phyloP scores from a whole-genome alignment of 2,797 vertebrate species.

The Tamandua tetradactyla region DNA sequence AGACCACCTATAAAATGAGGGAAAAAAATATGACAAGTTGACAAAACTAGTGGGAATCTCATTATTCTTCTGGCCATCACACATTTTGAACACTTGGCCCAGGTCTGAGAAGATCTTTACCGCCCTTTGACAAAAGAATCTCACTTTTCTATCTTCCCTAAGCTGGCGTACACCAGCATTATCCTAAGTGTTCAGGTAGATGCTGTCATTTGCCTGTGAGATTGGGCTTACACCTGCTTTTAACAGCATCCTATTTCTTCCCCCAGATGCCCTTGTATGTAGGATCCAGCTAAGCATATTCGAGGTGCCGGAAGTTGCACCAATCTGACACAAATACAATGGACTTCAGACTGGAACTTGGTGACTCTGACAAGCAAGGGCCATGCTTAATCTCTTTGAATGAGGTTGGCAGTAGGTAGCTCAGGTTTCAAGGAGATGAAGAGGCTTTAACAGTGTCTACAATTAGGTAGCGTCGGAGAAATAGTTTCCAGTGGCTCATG shows the following conservation, averaged over 20 bases:
- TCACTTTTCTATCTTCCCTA: not conserved
- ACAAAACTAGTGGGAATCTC: not conserved
- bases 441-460: not conserved
- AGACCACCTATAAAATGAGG: not conserved
- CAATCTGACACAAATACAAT: not conserved
- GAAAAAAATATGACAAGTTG: not conserved
- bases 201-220: not conserved
- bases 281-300: not conserved
- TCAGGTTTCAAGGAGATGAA: not conserved
- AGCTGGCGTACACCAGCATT: not conserved
- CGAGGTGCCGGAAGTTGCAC: not conserved
- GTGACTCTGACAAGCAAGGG: not conserved
- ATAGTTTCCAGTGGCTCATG: not conserved
- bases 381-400: not conserved
- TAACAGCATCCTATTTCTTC: not conserved
- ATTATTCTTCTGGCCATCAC: not conserved
- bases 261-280: not conserved
- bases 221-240: not conserved
- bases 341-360: not conserved
- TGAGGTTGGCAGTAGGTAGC: not conserved
- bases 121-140: not conserved
- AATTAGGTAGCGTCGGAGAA: not conserved
- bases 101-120: not conserved
- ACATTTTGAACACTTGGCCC: not conserved
- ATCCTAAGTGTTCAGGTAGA: not conserved